Conservation (phyloP, 2,113 vertebrate species). For the Ovis aries region DNA sequence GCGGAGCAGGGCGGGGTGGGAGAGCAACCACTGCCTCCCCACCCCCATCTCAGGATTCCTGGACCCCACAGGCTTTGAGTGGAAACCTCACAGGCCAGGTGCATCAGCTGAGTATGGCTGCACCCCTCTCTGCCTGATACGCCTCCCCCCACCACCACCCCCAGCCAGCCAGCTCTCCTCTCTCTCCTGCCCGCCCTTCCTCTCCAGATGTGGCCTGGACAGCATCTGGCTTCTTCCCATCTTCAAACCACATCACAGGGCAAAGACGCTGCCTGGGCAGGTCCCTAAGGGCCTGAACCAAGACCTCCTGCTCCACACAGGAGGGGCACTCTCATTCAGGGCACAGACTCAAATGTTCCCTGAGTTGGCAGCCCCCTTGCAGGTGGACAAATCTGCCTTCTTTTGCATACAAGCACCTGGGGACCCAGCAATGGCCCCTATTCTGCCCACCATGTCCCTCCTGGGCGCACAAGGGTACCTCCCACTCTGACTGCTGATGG, state of each 20-base stretch:
- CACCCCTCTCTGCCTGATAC: background rate
- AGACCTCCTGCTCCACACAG: background rate
- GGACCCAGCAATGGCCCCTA: background rate
- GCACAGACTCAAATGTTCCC: background rate
- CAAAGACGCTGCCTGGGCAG: fast-evolving
- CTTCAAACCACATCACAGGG: background rate
- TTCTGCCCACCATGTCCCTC: background rate
- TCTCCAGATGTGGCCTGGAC: background rate
- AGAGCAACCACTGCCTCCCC: background rate
- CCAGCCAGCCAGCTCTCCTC: background rate
- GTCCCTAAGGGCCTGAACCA: background rate
- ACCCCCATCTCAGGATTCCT: background rate
- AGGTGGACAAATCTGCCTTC: background rate
- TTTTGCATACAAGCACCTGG: fast-evolving
- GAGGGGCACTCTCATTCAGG: fast-evolving
- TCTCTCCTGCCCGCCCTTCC: background rate
- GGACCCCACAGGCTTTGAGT: background rate
- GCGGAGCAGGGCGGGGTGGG: fast-evolving
- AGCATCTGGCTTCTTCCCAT: background rate
- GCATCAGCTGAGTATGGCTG: background rate
- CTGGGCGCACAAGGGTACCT: background rate
- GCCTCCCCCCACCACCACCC: background rate
- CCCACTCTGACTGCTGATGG: background rate
- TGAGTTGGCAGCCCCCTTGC: background rate
- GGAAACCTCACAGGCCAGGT: too few species aligned